Conservation (phyloP, 1,140 invertebrate species). For the Lysiphlebus fabarum region DNA sequence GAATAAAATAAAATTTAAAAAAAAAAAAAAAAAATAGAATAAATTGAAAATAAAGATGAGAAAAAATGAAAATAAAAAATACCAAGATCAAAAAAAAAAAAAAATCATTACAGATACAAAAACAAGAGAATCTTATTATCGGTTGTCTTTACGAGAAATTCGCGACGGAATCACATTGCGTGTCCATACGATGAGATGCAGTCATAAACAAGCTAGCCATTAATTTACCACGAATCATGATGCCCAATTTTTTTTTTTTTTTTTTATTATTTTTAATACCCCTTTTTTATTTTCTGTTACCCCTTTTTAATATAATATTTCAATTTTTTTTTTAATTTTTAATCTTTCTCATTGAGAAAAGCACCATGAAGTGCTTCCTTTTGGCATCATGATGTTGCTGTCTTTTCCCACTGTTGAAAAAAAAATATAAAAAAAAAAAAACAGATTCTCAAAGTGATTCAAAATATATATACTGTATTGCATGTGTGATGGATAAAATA, state of each 20-base stretch:
- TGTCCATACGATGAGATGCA: constrained; percentile 39
- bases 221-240: constrained; percentile 49
- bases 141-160: constrained; percentile 42
- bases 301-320: too few species aligned
- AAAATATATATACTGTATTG: too few species aligned
- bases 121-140: constrained; percentile 33
- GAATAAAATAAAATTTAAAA: too few species aligned
- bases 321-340: too few species aligned
- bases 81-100: not conserved
- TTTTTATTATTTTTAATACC: constrained; percentile 12
- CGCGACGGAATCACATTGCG: constrained; percentile 48
- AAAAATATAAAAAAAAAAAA: too few species aligned
- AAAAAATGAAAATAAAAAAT: too few species aligned
- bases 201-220: constrained; percentile 52
- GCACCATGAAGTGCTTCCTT: too few species aligned
- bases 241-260: constrained; percentile 46
- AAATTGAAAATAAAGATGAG: too few species aligned
- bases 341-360: too few species aligned
- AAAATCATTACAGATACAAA: not conserved
- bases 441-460: too few species aligned
- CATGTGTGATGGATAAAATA: constrained; percentile 44
- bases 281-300: constrained; percentile 12
- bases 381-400: too few species aligned
- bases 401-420: constrained; percentile 36
- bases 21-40: too few species aligned